Percentiles rank a stretch among this genome's conserved stretches.
Evolutionary conservation across 2,888 invertebrate genomes (phyloP).

Genomic region (Caenorhabditis doughertyi): DNA sequence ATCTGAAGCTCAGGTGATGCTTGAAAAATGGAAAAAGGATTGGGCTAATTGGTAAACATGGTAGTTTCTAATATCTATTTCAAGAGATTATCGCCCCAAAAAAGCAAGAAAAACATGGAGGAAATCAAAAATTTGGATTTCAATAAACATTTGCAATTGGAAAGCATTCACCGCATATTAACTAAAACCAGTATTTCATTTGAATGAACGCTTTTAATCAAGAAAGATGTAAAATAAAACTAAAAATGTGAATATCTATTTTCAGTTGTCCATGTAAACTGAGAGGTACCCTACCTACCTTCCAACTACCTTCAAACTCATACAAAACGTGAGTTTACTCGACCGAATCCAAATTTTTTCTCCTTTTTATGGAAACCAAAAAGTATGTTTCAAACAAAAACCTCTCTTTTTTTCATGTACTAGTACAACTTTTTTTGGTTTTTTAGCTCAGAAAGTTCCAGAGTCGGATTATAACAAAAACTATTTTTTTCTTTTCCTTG

Average conservation of each 20-base stretch:
- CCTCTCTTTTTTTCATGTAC: neutral
- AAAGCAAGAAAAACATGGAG: too few species aligned
- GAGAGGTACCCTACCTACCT: constrained; percentile 8
- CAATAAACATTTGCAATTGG: too few species aligned
- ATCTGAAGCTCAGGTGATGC: too few species aligned
- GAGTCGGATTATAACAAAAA: constrained; percentile 5
- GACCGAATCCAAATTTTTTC: constrained; percentile 36
- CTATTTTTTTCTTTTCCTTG: neutral
- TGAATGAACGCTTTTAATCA: neutral
- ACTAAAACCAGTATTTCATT: neutral
- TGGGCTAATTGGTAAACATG: too few species aligned
- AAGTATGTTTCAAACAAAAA: constrained; percentile 46
- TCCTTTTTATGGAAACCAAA: neutral
- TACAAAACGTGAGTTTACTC: constrained; percentile 48
- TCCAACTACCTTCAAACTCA: neutral
- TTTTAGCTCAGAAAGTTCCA: neutral
- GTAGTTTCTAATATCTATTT: too few species aligned
- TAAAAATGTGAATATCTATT: constrained; percentile 31
- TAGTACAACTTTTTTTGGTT: constrained; percentile 17
- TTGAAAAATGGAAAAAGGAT: too few species aligned
- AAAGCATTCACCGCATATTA: neutral
- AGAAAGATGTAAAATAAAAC: constrained; percentile 28
- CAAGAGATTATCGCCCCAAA: too few species aligned
- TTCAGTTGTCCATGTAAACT: constrained; percentile 42
- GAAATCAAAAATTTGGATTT: too few species aligned